A percentile compares a stretch with the other conserved stretches of the same genome.
Conservation (phyloP, 1,140 invertebrate genomes). For the Dufourea novaeangliae region DNA sequence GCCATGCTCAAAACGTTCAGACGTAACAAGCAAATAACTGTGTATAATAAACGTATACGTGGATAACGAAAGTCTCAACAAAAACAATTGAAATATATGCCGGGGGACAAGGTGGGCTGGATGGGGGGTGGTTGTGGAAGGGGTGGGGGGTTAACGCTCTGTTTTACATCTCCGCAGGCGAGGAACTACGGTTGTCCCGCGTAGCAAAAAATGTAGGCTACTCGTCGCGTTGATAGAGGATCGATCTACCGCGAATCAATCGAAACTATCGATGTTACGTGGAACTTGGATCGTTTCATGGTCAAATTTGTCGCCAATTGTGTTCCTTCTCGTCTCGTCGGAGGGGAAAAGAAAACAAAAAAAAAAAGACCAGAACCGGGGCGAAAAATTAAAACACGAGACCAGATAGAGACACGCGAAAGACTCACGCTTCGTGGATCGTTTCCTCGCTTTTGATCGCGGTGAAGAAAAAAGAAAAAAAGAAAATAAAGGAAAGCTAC, state of each 20-base stretch:
- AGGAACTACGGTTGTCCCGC: conserved; percentile 34
- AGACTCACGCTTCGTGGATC: neutral
- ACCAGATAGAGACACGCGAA: neutral
- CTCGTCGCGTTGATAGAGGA: neutral
- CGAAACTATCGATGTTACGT: conserved; percentile 54
- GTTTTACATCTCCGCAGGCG: conserved; percentile 28
- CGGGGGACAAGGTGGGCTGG: conserved; percentile 31
- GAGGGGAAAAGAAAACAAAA: neutral
- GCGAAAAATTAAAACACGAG: neutral
- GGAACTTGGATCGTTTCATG: conserved; percentile 57
- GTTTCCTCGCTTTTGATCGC: neutral
- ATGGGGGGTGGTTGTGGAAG: neutral
- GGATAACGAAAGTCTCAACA: conserved; percentile 53
- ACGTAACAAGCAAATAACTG: conserved; percentile 74
- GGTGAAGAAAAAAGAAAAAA: conserved; percentile 44
- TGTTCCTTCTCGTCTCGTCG: conserved; percentile 13
- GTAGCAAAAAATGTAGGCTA: neutral
- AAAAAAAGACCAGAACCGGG: neutral
- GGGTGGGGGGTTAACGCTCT: neutral
- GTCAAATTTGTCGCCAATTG: conserved; percentile 1
- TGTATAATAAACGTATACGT: conserved; percentile 68
- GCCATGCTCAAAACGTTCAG: conserved; percentile 77
- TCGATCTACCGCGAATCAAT: neutral
- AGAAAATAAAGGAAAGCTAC: conserved; percentile 59
- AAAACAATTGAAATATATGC: conserved; percentile 54